Evolutionary conservation across 2,797 vertebrate genomes (phyloP).

Genomic region (Myotis planiceps): DNA sequence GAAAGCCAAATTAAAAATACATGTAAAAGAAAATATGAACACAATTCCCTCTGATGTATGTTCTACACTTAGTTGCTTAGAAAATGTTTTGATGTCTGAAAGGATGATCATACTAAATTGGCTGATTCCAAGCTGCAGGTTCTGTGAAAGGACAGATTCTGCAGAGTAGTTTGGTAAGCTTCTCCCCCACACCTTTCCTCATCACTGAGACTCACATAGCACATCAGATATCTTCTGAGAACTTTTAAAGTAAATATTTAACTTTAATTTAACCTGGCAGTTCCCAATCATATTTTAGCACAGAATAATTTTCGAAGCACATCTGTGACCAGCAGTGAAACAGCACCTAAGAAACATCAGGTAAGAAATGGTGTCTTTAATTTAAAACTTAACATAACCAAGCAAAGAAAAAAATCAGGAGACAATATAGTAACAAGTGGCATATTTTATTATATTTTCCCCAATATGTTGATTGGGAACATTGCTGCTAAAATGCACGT

Average conservation of each 20-base stretch:
- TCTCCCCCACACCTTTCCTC: neutral
- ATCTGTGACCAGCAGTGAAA: neutral
- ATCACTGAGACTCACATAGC: too few relatives aligned
- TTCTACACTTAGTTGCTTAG: neutral
- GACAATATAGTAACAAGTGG: conserved; percentile 46
- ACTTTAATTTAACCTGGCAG: neutral
- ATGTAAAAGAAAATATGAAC: neutral
- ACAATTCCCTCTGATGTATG: neutral
- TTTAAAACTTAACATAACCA: neutral
- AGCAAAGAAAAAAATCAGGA: conserved; percentile 47
- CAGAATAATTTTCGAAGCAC: neutral
- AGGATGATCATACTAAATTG: neutral
- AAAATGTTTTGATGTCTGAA: neutral
- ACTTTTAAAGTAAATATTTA: neutral
- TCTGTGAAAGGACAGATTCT: neutral
- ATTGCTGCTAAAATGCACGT: conserved; percentile 22
- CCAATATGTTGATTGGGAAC: conserved; percentile 41
- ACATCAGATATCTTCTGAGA: neutral
- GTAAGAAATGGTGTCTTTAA: neutral
- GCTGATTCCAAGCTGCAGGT: neutral
- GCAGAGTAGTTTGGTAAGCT: neutral
- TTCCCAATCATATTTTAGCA: neutral
- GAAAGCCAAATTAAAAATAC: neutral
- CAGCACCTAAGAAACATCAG: neutral
- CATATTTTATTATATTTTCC: conserved; percentile 82